Percentiles rank a stretch among this genome's conserved stretches.
Conservation (phyloP, 2,113 vertebrate species). For the Panthera leo region DNA sequence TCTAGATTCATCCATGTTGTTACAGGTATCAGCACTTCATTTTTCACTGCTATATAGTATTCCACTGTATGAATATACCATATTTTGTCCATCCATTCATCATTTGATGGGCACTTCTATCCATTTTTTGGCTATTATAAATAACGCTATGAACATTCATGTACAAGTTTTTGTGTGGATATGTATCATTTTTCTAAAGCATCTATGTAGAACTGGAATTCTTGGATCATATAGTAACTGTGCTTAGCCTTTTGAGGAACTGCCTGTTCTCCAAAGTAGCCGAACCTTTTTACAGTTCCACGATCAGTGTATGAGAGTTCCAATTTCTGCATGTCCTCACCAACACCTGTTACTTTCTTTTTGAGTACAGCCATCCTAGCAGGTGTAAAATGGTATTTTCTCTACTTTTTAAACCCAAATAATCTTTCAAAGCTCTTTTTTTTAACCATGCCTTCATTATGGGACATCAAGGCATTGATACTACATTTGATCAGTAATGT, state of each 20-base stretch:
- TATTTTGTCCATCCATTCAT: not conserved
- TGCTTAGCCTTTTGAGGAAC: not conserved
- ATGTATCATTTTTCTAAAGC: not conserved
- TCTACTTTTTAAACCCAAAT: slow-evolving; percentile 15
- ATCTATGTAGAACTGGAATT: not conserved
- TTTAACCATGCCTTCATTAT: not conserved
- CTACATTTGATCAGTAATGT: not conserved
- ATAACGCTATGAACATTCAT: not conserved
- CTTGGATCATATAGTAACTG: not conserved
- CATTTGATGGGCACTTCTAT: not conserved
- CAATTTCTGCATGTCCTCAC: not conserved
- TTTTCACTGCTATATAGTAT: not conserved
- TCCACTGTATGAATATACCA: not conserved
- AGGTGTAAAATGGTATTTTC: not conserved
- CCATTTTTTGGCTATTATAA: not conserved
- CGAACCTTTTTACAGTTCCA: not conserved
- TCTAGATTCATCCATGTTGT: not conserved
- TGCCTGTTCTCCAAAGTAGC: not conserved
- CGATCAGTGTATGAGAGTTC: not conserved
- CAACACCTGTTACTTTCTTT: not conserved
- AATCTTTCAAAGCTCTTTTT: slow-evolving; percentile 17
- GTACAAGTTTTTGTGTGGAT: not conserved
- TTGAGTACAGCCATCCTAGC: not conserved
- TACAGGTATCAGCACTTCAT: not conserved
- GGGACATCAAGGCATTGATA: not conserved